These are phyloP conservation scores for Drosophila yooni DNA, from an alignment of 2,888 invertebrate species.

Conservation along the genomic window DNA sequence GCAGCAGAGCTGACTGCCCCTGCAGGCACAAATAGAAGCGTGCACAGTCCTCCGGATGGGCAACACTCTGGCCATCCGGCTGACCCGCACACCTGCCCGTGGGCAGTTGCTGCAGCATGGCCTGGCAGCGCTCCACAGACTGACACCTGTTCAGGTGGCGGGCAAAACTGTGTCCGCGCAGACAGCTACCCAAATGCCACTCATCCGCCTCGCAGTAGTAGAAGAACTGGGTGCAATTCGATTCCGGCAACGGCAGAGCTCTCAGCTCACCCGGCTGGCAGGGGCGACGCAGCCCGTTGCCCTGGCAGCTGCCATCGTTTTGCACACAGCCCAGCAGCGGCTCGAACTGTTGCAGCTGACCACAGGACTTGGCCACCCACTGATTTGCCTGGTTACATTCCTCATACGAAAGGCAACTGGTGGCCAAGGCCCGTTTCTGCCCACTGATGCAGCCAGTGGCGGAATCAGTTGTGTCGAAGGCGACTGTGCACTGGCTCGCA, in stretches of 20 bases:
- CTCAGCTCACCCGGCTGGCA: constrained; percentile 63
- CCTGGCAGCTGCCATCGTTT: constrained; percentile 70
- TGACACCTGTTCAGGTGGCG: constrained; percentile 47
- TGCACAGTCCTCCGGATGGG: constrained; percentile 71
- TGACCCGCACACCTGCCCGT: constrained; percentile 51
- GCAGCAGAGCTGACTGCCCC: constrained; percentile 36
- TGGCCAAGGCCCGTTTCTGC: constrained; percentile 35
- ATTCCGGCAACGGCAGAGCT: constrained; percentile 23
- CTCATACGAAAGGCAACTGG: constrained; percentile 62
- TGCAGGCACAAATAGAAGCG: constrained; percentile 75
- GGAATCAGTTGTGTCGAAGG: neutral
- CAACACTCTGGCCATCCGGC: constrained; percentile 62
- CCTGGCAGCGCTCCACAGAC: constrained; percentile 53
- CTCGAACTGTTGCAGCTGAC: constrained; percentile 50
- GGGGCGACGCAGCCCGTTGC: constrained; percentile 67
- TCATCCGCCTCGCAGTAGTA: constrained; percentile 70
- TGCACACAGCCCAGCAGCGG: constrained; percentile 55
- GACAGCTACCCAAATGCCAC: constrained; percentile 75
- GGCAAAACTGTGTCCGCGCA: constrained; percentile 70
- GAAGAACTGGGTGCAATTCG: constrained; percentile 75
- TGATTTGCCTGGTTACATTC: constrained; percentile 37
- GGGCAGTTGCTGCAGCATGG: neutral
- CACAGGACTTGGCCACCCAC: constrained; percentile 41
- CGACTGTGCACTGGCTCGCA: constrained; percentile 51
- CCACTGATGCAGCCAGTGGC: constrained; percentile 28